Conservation (phyloP, 2,113 vertebrate genomes). For the Nycticebus coucang region DNA sequence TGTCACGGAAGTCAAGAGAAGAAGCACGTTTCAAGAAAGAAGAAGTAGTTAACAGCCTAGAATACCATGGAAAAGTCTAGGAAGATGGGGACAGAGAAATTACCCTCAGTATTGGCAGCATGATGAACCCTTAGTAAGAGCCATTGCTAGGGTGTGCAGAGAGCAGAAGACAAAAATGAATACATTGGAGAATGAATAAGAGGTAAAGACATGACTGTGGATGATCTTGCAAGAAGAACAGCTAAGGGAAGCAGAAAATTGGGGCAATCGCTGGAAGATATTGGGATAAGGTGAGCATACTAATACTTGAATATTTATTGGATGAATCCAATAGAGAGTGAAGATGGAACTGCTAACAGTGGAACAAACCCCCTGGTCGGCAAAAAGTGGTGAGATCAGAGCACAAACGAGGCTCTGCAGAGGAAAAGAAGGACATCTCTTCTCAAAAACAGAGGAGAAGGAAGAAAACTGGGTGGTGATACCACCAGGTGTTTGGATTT, state of each 20-base stretch:
- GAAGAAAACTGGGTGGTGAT: neutral
- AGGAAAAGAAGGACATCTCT: neutral
- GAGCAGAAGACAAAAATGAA: neutral
- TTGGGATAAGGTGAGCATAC: too few species aligned
- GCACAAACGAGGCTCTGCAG: neutral
- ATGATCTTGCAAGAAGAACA: neutral
- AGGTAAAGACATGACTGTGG: neutral
- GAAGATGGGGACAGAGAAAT: neutral
- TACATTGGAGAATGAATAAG: neutral
- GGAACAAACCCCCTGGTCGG: neutral
- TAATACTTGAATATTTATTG: neutral
- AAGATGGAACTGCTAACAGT: neutral
- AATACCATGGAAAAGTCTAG: neutral
- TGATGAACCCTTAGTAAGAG: neutral
- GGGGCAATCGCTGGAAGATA: too few species aligned
- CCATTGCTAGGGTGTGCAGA: neutral
- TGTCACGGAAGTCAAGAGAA: neutral
- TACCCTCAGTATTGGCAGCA: neutral
- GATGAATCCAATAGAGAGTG: neutral
- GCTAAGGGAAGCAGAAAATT: neutral
- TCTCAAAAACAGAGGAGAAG: neutral
- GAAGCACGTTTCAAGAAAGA: neutral
- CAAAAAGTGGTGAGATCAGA: neutral
- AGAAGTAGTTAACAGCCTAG: neutral
- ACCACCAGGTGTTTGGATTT: slow-evolving; percentile 5